These are phyloP conservation scores for Thamnaconus septentrionalis DNA, from an alignment of 2,113 vertebrate species.

Conservation along the genomic window DNA sequence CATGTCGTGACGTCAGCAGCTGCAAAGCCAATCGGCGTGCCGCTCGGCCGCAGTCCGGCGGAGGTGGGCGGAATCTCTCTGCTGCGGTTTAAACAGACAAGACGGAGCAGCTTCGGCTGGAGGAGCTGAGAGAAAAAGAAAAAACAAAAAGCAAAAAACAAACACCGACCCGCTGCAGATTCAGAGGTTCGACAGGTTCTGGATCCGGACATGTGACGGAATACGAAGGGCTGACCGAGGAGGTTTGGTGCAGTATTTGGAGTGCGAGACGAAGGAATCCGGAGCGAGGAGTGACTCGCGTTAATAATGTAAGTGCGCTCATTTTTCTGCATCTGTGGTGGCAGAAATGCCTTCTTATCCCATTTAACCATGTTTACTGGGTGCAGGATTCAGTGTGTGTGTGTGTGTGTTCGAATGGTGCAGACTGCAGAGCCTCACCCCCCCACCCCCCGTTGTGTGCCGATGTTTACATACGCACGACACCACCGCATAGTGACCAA, in stretches of 20 bases:
- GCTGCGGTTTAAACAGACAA: slow-evolving; percentile 49
- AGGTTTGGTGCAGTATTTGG: slow-evolving; percentile 6
- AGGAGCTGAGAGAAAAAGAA: no score
- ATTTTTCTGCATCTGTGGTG: not conserved
- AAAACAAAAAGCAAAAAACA: not conserved
- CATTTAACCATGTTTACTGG: not conserved
- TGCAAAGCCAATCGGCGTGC: slow-evolving; percentile 40
- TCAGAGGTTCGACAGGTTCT: not conserved
- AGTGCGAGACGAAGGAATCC: slow-evolving; percentile 23
- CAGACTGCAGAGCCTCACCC: slow-evolving; percentile 58
- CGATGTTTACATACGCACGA: slow-evolving; percentile 57
- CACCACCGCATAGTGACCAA: not conserved
- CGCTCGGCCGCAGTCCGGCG: not conserved
- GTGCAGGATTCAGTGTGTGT: not conserved
- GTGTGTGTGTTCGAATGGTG: slow-evolving; percentile 13
- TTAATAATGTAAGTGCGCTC: slow-evolving; percentile 57
- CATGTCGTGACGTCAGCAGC: slow-evolving; percentile 34
- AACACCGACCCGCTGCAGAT: not conserved
- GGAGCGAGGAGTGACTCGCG: slow-evolving; percentile 13
- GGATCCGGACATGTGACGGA: slow-evolving; percentile 2
- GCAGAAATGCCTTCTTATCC: not conserved
- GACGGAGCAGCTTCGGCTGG: slow-evolving; percentile 8
- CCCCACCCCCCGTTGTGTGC: not conserved
- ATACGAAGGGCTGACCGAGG: not conserved
- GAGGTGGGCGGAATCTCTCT: slow-evolving; percentile 42